Evolutionary conservation across 2,113 vertebrate species (phyloP).

Genomic region (Crotalus viridis): DNA sequence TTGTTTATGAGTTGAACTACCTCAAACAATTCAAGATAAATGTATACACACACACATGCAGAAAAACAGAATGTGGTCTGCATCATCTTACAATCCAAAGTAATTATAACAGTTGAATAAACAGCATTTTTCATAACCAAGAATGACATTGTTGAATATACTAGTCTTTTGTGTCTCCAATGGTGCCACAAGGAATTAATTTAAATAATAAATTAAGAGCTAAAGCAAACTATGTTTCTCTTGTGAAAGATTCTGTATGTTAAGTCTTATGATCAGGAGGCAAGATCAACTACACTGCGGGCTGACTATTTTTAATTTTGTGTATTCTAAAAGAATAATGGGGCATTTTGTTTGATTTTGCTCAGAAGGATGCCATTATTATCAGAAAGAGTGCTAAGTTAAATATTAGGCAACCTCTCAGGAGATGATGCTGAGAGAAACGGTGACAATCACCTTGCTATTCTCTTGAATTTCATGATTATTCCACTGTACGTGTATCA

Average conservation of each 20-base stretch:
- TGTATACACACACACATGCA: neutral
- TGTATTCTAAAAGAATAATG: neutral
- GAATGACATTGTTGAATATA: neutral
- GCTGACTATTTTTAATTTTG: neutral
- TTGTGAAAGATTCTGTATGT: neutral
- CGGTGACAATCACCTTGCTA: neutral
- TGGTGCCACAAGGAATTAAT: neutral
- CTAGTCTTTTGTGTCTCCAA: neutral
- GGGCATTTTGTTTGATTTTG: neutral
- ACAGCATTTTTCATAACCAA: conserved; percentile 1
- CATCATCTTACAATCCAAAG: neutral
- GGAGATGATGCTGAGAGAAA: neutral
- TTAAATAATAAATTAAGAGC: neutral
- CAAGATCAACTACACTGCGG: neutral
- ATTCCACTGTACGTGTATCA: neutral
- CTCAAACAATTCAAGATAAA: neutral
- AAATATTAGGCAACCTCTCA: neutral
- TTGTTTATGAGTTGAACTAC: conserved; percentile 11
- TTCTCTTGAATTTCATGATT: neutral
- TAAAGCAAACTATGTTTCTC: neutral
- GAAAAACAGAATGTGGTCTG: neutral
- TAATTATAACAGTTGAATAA: neutral
- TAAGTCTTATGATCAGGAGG: neutral
- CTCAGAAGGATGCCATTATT: neutral
- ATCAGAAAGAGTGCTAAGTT: neutral